Evolutionary conservation across 2,797 vertebrate species (phyloP), one percentile per base, ranked within the genome.

Genomic region (Chrosomus eos): DNA sequence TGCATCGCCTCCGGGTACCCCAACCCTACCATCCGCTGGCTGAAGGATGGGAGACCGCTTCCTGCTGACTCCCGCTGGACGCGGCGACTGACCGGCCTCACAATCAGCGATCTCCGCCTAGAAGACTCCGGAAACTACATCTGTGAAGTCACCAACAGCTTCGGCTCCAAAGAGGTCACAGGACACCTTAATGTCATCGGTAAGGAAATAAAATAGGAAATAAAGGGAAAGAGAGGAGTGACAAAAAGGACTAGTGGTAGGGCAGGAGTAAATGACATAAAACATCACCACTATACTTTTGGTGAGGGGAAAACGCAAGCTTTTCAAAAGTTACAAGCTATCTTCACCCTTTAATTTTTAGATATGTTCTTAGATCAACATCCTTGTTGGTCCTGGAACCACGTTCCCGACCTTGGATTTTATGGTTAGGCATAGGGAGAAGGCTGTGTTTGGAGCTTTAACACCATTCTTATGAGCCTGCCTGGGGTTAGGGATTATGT

Each of bases 141-240:
- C 91, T 99, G 98, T 77, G 98, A 99, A 93, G 97, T 99, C 92
- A 99, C 97, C 91, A 99, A 99, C 93, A 98, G 97, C 93, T 99
- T 99, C 0, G 98, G 98, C 85, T 99, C 98, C 5, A 97, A 98
- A 82, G 97, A 99, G 92, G 97, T 97, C 93, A 97, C 97, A 0
- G 98, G 97, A 88, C 96, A 96, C 91, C 96, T 99, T 91, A 97
- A 95, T 0, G 95, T 99, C 88, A 97, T 99, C 14, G 98, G 98
- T 99, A 90, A 94, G 95, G 55, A 70, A 31, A 16, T 26, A 40
- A 55, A 45, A 45, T 45, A n/a, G 18, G 19, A 31, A 40, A 53
- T 33, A 19, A 11, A 7, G 26, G 11, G 19, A 36, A 31, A 45
- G 38, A 19, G 7, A 18, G 7, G 80, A 80, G 33, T 81, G 74